phyloP scores from a whole-genome alignment of 2,113 vertebrate genomes.

The Platichthys stellatus region DNA sequence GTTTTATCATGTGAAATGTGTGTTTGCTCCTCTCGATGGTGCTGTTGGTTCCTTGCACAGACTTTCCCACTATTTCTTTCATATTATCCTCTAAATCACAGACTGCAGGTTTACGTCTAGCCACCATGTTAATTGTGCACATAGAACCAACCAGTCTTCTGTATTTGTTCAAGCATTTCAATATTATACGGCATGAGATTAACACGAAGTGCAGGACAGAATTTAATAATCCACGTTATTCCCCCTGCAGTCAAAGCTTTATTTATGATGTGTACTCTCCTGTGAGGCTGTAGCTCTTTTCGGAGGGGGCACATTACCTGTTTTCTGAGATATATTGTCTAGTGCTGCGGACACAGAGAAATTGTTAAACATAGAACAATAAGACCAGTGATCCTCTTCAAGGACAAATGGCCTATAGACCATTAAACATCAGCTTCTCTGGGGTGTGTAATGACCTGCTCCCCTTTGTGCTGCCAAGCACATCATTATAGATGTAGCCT shows the following conservation, averaged over 20 bases:
- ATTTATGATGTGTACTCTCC: too few species aligned
- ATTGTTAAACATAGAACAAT: conserved; percentile 25
- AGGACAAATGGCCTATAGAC: conserved; percentile 19
- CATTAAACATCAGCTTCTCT: neutral
- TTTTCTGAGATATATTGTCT: conserved; percentile 11
- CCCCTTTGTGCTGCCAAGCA: neutral
- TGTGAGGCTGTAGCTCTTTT: neutral
- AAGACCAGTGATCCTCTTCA: conserved; percentile 30
- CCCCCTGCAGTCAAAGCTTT: too few species aligned
- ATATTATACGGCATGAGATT: too few species aligned
- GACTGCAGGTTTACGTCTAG: conserved; percentile 12
- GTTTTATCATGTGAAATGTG: neutral
- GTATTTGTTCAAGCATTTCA: too few species aligned
- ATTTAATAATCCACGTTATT: too few species aligned
- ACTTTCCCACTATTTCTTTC: conserved; percentile 4
- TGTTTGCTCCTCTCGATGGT: neutral
- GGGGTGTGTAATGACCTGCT: conserved; percentile 2
- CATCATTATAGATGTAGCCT: neutral
- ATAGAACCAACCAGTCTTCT: too few species aligned
- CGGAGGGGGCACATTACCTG: neutral
- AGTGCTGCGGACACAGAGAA: conserved; percentile 23
- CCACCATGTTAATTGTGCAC: neutral
- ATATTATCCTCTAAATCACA: conserved; percentile 30
- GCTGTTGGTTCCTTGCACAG: neutral
- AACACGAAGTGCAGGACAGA: too few species aligned